Conservation (phyloP, 1,140 invertebrate species). For the Philopotamus ludificatus region DNA sequence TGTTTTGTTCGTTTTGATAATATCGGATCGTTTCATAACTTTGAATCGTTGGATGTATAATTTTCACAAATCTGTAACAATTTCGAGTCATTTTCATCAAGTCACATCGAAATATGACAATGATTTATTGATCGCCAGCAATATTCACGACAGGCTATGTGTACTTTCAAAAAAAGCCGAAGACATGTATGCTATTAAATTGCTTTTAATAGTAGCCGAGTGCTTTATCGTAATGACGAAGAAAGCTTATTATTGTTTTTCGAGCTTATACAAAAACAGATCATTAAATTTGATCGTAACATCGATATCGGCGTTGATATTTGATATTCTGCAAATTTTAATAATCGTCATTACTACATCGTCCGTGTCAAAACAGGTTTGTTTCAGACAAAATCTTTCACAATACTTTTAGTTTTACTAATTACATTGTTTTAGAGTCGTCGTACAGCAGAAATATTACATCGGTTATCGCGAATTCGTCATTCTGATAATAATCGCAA, state of each 20-base stretch:
- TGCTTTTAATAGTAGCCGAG: slow-evolving; percentile 20
- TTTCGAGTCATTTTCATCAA: slow-evolving; percentile 11
- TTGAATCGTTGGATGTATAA: slow-evolving; percentile 25
- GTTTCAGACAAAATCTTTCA: background rate
- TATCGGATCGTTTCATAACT: slow-evolving; percentile 18
- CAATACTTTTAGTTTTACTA: background rate
- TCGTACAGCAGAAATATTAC: slow-evolving; percentile 27
- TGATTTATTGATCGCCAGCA: slow-evolving; percentile 22
- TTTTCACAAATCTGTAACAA: slow-evolving; percentile 5
- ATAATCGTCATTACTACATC: slow-evolving; percentile 9
- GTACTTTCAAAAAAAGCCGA: slow-evolving; percentile 10
- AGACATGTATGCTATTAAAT: slow-evolving; percentile 15
- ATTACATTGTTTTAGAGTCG: slow-evolving; percentile 18
- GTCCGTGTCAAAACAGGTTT: slow-evolving; percentile 24
- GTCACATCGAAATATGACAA: slow-evolving; percentile 20
- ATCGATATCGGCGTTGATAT: slow-evolving; percentile 14
- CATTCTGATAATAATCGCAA: slow-evolving; percentile 24
- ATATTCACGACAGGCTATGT: slow-evolving; percentile 33
- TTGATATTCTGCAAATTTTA: slow-evolving; percentile 21
- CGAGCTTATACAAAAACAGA: slow-evolving; percentile 16
- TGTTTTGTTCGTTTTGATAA: slow-evolving; percentile 9
- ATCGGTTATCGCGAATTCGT: slow-evolving; percentile 22
- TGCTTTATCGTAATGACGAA: slow-evolving; percentile 29
- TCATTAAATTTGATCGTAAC: background rate
- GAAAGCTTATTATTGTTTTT: slow-evolving; percentile 28